Conservation (phyloP, 2,113 vertebrate genomes). For the Anthoscopus minutus region DNA sequence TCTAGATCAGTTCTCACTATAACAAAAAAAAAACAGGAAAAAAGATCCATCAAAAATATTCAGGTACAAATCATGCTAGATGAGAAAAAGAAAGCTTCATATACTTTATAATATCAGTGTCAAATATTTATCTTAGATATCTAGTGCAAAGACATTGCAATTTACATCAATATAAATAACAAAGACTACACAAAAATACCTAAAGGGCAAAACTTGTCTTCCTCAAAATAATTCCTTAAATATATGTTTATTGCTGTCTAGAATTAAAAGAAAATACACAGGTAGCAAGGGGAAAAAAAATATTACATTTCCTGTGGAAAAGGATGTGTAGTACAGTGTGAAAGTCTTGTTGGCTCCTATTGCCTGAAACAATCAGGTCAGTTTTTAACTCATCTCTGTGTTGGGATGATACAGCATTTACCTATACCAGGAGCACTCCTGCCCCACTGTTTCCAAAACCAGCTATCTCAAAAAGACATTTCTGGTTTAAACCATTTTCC, state of each 20-base stretch:
- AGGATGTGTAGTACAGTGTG: not conserved
- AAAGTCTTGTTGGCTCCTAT: not conserved
- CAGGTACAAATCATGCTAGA: not conserved
- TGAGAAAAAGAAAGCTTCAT: not conserved
- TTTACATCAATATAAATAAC: not conserved
- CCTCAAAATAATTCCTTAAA: not conserved
- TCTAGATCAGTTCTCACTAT: not conserved
- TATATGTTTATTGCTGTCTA: not conserved
- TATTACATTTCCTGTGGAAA: not conserved
- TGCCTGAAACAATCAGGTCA: not conserved
- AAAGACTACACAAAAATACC: not conserved
- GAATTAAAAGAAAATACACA: not conserved
- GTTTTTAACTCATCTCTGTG: not conserved
- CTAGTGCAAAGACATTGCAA: not conserved
- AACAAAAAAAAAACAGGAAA: fast-evolving
- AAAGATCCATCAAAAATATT: not conserved
- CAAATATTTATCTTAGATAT: not conserved
- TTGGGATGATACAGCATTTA: not conserved
- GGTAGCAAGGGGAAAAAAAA: not conserved
- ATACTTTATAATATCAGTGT: not conserved
- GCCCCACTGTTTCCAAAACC: not conserved
- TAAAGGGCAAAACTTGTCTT: not conserved
- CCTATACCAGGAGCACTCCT: not conserved
- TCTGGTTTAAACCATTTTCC: not conserved
- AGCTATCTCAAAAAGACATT: not conserved